Conservation (phyloP, 2,888 invertebrate genomes). For the Macrosiphum euphorbiae region DNA sequence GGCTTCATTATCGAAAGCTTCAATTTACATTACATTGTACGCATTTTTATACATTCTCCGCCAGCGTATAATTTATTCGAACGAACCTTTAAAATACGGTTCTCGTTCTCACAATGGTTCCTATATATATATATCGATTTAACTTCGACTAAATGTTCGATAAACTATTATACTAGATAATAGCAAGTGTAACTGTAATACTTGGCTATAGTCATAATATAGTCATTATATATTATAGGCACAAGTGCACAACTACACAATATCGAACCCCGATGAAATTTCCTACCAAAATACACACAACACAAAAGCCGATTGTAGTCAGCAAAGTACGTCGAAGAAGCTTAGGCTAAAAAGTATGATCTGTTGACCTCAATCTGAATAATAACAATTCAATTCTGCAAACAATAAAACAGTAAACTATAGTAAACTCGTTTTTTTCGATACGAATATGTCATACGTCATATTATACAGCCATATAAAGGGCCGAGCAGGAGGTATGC, state of each 20-base stretch:
- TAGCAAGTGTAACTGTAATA: not conserved
- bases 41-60: not conserved
- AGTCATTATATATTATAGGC: not conserved
- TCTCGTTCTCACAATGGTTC: not conserved
- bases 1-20: constrained; percentile 26
- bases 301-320: not conserved
- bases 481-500: not conserved
- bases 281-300: not conserved
- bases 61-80: not conserved
- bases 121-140: not conserved
- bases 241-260: not conserved
- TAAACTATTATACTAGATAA: not conserved
- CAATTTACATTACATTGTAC: constrained; percentile 32
- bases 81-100: not conserved
- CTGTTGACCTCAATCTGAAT: not conserved
- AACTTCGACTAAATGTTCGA: not conserved
- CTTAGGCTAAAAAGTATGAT: not conserved
- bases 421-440: not conserved
- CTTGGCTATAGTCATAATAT: not conserved
- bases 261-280: not conserved
- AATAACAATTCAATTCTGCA: not conserved
- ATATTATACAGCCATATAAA: not conserved
- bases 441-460: not conserved
- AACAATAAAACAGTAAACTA: not conserved
- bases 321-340: not conserved